Percentiles rank a stretch among this genome's conserved stretches.
These are phyloP conservation scores for Procavia capensis DNA, from an alignment of 2,113 vertebrate species.

Conservation along the genomic window DNA sequence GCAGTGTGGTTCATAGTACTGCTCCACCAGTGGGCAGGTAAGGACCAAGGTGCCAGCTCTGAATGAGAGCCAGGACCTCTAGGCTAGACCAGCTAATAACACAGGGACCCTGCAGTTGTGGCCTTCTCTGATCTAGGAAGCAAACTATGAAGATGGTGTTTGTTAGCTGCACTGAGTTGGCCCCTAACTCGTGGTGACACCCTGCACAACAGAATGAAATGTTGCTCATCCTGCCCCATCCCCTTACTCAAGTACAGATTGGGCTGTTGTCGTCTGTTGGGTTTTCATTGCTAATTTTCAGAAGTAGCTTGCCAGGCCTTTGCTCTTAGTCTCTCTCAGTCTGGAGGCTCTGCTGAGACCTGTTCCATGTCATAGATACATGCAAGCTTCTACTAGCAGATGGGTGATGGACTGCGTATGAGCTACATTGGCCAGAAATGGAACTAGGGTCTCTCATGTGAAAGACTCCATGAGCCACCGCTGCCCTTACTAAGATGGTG, in stretches of 20 bases:
- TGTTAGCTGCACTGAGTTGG: not conserved
- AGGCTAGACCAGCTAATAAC: not conserved
- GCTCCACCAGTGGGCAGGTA: not conserved
- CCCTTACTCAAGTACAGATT: not conserved
- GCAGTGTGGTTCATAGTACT: not conserved
- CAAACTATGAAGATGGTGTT: not conserved
- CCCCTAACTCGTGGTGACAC: not conserved
- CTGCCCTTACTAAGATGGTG: not conserved
- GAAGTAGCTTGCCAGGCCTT: not conserved
- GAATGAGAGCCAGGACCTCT: not conserved
- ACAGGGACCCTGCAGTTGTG: accelerated
- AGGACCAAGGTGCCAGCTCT: not conserved
- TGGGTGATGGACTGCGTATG: not conserved
- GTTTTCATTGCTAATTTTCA: not conserved
- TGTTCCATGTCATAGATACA: not conserved
- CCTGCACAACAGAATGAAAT: not conserved
- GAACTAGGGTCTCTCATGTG: not conserved
- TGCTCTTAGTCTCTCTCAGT: not conserved
- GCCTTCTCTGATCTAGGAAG: not conserved
- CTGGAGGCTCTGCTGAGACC: not conserved
- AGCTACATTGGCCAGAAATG: not conserved
- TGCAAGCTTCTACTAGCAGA: not conserved
- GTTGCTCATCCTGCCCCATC: not conserved
- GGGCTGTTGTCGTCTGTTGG: not conserved
- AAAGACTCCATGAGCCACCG: not conserved